These are phyloP conservation scores for Pogonus chalceus DNA, from an alignment of 1,140 invertebrate genomes.

Conservation along the genomic window DNA sequence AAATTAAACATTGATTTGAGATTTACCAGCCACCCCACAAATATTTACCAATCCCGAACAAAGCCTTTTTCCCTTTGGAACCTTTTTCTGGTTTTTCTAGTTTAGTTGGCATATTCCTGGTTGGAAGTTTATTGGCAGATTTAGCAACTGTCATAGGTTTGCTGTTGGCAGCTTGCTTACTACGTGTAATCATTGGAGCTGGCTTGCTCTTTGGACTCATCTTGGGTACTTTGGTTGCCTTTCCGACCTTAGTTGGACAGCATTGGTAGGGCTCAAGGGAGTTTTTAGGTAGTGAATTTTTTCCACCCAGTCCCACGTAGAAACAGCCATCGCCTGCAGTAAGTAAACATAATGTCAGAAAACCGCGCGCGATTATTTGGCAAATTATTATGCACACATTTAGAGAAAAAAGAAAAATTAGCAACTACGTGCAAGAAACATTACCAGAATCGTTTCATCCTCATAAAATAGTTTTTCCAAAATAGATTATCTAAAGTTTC, in stretches of 20 bases:
- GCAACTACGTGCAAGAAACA: slow-evolving; percentile 3
- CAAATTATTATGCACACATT: not conserved
- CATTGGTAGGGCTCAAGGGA: slow-evolving; percentile 81
- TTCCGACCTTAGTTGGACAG: slow-evolving; percentile 73
- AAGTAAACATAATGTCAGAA: slow-evolving; percentile 51
- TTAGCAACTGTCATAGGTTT: slow-evolving; percentile 27
- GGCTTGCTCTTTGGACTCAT: slow-evolving; percentile 39
- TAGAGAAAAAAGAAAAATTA: too few relatives aligned
- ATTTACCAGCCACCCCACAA: slow-evolving; percentile 37
- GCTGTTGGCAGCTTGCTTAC: slow-evolving; percentile 14
- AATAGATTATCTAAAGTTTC: too few relatives aligned
- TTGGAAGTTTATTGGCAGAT: slow-evolving; percentile 13
- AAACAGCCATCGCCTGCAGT: slow-evolving; percentile 86
- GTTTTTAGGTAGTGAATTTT: slow-evolving; percentile 61
- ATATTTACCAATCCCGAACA: slow-evolving; percentile 70
- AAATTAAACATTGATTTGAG: not conserved
- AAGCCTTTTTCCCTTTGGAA: slow-evolving; percentile 65
- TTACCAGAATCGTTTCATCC: not conserved
- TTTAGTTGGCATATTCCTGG: slow-evolving; percentile 21
- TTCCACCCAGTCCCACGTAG: slow-evolving; percentile 85
- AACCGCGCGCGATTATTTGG: slow-evolving; percentile 14
- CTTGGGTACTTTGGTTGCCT: slow-evolving; percentile 58
- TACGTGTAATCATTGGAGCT: slow-evolving; percentile 17
- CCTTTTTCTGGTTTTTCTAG: slow-evolving; percentile 36
- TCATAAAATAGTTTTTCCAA: too few relatives aligned